Base-by-base conservation (phyloP, 2,888 invertebrate genomes). In the Apamea epomidion region DNA sequence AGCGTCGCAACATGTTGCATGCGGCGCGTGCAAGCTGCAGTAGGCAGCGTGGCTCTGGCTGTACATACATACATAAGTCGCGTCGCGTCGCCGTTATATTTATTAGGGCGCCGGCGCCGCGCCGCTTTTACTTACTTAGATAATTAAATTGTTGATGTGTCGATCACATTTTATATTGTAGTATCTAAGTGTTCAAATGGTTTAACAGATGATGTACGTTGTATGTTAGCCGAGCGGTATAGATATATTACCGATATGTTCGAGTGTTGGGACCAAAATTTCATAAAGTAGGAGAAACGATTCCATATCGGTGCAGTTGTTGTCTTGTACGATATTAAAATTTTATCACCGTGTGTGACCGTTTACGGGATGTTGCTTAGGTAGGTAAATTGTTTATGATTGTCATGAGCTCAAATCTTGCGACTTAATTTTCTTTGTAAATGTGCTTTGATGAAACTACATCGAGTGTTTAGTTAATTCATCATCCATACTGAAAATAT, bases 211-310 rank as follows among this genome's bases (percentile, higher is more conserved):
- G 91, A 91, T 91, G 91, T 91, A 91, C 88, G 91, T 92, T 90
- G 92, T 92, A 91, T 91, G 89, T 91, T 87, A 78, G 74, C 87
- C 74, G 84, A 81, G 80, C 88, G 84, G 82, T 88, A 85, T 88
- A 80, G 87, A 77, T 87, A 80, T 89, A 89, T 89, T 87, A 85
- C 91, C 92, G 91, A 91, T 91, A 92, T 91, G 90, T 89, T 90
- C 91, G 90, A 89, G 87, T 90, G 88, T 87, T 92, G 97, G 97
- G 97, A 96, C 97, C 97, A 97, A 97, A 95, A 94, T 95, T 95
- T 92, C 91, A 90, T 91, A 91, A 93, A 93, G 93, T 92, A 92
- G 93, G 91, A 93, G 16, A 16, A 48, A 80, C 79, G 88, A 87
- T 81, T 90, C 89, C 91, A 91, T 92, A 92, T 93, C 92, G 92